A percentile compares a stretch with the other conserved stretches of the same genome.
phyloP scores from a whole-genome alignment of 2,113 vertebrate genomes.

The Apteryx owenii region DNA sequence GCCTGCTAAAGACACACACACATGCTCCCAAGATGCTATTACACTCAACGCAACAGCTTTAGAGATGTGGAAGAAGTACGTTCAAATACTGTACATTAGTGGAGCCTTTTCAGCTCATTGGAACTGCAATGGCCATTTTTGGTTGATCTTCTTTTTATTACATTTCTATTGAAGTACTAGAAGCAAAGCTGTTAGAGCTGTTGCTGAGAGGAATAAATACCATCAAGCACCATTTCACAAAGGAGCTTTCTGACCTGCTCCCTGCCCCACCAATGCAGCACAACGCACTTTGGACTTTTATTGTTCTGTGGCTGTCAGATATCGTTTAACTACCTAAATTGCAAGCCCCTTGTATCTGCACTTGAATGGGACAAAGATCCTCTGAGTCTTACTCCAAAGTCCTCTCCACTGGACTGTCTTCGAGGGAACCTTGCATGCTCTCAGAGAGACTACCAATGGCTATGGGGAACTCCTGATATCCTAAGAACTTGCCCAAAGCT shows the following conservation, averaged over 20 bases:
- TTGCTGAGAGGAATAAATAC: neutral
- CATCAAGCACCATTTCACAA: neutral
- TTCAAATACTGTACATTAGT: neutral
- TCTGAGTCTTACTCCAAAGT: neutral
- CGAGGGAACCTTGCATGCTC: fast-evolving
- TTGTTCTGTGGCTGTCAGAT: neutral
- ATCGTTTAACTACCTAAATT: neutral
- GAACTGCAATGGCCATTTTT: neutral
- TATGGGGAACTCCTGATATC: neutral
- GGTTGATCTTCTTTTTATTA: neutral
- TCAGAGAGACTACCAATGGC: fast-evolving
- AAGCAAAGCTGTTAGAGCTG: neutral
- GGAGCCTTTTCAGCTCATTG: neutral
- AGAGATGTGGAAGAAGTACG: neutral
- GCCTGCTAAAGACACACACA: neutral
- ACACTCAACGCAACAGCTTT: neutral
- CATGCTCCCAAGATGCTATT: neutral
- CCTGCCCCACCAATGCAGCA: neutral
- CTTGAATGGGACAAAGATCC: neutral
- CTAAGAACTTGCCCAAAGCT: neutral
- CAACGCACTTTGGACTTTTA: neutral
- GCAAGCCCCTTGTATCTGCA: neutral
- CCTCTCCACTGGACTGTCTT: neutral
- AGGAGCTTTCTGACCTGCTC: neutral
- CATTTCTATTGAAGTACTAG: neutral